Evolutionary conservation across 2,888 invertebrate species (phyloP).

Genomic region (Helleia helle): DNA sequence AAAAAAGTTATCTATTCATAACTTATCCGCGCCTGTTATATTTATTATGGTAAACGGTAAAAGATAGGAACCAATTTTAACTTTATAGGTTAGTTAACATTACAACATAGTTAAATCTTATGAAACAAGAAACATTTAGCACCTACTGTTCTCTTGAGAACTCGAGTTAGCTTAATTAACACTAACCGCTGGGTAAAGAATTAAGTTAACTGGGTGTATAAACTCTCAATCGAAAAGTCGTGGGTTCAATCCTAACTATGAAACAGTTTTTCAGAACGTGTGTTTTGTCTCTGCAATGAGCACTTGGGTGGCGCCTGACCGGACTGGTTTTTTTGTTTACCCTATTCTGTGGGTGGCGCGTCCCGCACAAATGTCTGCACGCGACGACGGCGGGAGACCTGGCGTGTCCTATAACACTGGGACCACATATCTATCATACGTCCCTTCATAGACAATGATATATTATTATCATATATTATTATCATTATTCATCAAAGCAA

Average conservation of each 20-base stretch:
- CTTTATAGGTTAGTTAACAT: no score
- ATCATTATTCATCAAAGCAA: no score
- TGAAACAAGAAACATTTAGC: background rate
- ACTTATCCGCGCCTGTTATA: no score
- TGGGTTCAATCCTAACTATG: no score
- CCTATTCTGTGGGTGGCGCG: background rate
- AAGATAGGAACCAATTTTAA: no score
- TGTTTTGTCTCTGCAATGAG: no score
- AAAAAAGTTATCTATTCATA: no score
- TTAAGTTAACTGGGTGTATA: background rate
- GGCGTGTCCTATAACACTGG: background rate
- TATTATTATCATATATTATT: no score
- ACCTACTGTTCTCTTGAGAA: background rate
- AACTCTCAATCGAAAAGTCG: background rate
- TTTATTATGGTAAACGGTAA: no score
- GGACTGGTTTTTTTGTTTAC: slow-evolving; percentile 2
- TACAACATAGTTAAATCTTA: background rate
- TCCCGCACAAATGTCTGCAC: background rate
- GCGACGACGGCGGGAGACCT: background rate
- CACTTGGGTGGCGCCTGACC: slow-evolving; percentile 5
- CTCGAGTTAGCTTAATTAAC: slow-evolving; percentile 1
- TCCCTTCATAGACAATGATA: no score
- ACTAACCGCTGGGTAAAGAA: background rate
- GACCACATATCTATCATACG: background rate
- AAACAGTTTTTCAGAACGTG: no score